Evolutionary conservation across 2,888 invertebrate species (phyloP).

Genomic region (Acholoe squamosa): DNA sequence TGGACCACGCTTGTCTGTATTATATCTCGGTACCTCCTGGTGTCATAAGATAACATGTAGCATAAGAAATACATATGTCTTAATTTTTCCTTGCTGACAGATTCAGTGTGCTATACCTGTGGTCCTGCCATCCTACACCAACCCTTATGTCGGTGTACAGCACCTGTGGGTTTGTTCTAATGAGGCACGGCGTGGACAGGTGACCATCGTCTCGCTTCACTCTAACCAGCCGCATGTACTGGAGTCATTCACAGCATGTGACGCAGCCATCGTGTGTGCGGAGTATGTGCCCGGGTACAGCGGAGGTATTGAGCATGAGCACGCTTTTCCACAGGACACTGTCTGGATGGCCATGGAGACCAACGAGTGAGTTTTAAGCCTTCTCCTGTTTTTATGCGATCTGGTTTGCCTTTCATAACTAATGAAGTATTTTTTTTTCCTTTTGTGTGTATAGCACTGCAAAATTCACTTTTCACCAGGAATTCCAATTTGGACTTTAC

Average conservation of each 20-base stretch:
- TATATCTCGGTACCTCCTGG: too few relatives aligned
- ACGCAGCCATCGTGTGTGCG: conserved; percentile 73
- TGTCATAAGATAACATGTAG: too few relatives aligned
- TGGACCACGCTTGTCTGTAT: too few relatives aligned
- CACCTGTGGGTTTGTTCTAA: conserved; percentile 95
- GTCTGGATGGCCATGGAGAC: conserved; percentile 95
- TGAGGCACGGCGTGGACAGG: conserved; percentile 86
- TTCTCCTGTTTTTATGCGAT: too few relatives aligned
- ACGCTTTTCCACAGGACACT: conserved; percentile 79
- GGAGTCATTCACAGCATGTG: conserved; percentile 78
- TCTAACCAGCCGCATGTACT: conserved; percentile 78
- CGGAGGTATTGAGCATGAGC: conserved; percentile 56
- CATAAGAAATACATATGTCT: too few relatives aligned
- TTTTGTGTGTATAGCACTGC: neutral
- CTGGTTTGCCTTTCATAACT: neutral
- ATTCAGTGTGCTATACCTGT: conserved; percentile 80
- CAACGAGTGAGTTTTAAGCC: conserved; percentile 68
- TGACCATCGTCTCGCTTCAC: conserved; percentile 86
- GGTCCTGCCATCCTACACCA: conserved; percentile 83
- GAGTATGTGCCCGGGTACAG: conserved; percentile 77
- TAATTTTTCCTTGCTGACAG: too few relatives aligned
- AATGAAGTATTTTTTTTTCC: neutral
- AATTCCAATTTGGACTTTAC: too few relatives aligned
- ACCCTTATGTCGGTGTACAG: conserved; percentile 87
- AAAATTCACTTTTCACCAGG: too few relatives aligned